Conservation (phyloP, 2,888 invertebrate genomes). For the Schrankia costaestrigalis region DNA sequence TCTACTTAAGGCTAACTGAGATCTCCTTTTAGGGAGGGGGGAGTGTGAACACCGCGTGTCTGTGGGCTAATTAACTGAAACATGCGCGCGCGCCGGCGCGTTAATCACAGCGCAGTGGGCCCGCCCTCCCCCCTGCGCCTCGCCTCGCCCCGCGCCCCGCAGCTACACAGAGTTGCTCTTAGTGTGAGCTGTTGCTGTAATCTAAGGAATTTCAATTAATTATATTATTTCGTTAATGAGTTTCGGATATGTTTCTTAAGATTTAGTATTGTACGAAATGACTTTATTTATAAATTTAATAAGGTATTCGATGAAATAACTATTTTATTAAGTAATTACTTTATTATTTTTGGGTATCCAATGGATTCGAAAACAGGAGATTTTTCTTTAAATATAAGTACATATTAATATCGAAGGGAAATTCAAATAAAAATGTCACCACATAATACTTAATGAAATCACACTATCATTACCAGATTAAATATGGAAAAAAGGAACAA, state of each 20-base stretch:
- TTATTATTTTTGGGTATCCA: too few relatives aligned
- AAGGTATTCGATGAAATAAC: too few relatives aligned
- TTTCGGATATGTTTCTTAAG: constrained; percentile 34
- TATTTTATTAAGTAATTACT: too few relatives aligned
- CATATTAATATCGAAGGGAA: too few relatives aligned
- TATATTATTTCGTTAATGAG: constrained; percentile 57
- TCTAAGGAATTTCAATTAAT: constrained; percentile 72
- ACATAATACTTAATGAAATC: too few relatives aligned
- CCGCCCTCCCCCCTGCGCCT: constrained; percentile 9
- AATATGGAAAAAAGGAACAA: too few relatives aligned
- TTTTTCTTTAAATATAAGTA: too few relatives aligned
- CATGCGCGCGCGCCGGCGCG: constrained; percentile 67
- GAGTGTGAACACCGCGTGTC: constrained; percentile 69
- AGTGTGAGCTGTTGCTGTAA: constrained; percentile 66
- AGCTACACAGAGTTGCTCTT: constrained; percentile 72
- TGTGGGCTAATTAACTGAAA: constrained; percentile 71
- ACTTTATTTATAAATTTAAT: constrained; percentile 26
- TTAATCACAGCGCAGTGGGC: constrained; percentile 57
- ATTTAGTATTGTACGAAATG: constrained; percentile 34
- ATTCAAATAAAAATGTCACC: too few relatives aligned
- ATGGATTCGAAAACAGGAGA: too few relatives aligned
- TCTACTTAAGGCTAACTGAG: constrained; percentile 63
- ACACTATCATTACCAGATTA: too few relatives aligned
- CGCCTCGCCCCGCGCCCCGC: constrained; percentile 28
- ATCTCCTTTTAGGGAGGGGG: constrained; percentile 67